A percentile compares a stretch with the other conserved stretches of the same genome.
phyloP scores from a whole-genome alignment of 1,140 invertebrate species.

The Neelides sp. region DNA sequence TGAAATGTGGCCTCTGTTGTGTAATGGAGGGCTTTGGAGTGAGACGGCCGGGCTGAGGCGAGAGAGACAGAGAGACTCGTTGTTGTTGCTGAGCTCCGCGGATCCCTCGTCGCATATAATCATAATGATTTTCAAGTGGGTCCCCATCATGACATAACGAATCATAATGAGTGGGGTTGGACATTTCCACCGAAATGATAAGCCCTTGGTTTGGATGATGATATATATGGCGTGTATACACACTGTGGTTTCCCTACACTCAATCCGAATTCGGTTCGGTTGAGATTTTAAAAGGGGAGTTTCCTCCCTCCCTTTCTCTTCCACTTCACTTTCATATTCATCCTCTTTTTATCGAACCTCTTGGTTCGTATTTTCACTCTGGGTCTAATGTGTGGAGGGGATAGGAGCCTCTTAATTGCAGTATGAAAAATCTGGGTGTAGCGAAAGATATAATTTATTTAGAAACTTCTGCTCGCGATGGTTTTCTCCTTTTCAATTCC shows the following conservation, averaged over 20 bases:
- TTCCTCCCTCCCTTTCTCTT: background rate
- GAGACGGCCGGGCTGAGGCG: background rate
- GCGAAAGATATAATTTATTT: no score
- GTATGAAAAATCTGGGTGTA: no score
- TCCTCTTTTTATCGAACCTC: no score
- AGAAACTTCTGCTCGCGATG: no score
- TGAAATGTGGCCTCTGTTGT: background rate
- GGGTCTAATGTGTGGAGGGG: no score
- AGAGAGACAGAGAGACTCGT: background rate
- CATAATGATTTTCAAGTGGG: conserved; percentile 26
- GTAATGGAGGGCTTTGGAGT: background rate
- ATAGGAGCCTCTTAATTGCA: no score
- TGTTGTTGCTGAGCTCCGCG: no score
- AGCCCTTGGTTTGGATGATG: conserved; percentile 5
- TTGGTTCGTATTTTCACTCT: no score
- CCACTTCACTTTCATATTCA: background rate
- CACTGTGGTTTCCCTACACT: background rate
- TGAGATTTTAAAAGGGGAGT: conserved; percentile 3
- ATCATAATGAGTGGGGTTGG: conserved; percentile 22
- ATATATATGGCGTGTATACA: background rate
- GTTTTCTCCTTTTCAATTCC: no score
- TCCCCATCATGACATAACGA: conserved; percentile 18
- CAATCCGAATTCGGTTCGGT: conserved; percentile 6
- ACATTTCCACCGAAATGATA: conserved; percentile 18
- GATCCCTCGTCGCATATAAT: conserved; percentile 6